phyloP scores from a whole-genome alignment of 2,888 invertebrate species.

The Amaurobius ferox region DNA sequence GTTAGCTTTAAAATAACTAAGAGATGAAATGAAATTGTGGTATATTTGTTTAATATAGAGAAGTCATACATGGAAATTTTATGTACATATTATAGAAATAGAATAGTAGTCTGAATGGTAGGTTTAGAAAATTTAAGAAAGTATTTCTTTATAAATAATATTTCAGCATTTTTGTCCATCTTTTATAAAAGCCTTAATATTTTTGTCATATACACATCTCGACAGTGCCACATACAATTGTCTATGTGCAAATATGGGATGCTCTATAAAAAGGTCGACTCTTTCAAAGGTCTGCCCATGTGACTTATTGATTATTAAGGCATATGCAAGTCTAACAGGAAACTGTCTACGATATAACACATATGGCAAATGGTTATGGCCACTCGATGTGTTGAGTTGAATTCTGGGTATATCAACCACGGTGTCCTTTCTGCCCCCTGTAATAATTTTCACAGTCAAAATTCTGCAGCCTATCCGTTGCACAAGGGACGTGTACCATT shows the following conservation, averaged over 20 bases:
- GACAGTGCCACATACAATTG: neutral
- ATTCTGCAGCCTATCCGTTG: neutral
- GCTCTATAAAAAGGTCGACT: neutral
- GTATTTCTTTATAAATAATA: too few species aligned
- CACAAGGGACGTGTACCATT: constrained; percentile 7
- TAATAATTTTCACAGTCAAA: neutral
- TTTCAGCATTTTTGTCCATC: too few species aligned
- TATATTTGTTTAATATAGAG: too few species aligned
- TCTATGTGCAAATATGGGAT: neutral
- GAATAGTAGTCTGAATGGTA: too few species aligned
- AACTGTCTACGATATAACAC: constrained; percentile 21
- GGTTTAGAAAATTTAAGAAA: too few species aligned
- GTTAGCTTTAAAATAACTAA: too few species aligned
- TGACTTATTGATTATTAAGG: constrained; percentile 14
- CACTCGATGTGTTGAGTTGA: constrained; percentile 5
- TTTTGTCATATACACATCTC: too few species aligned
- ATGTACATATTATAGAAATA: too few species aligned
- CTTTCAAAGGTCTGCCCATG: constrained; percentile 14
- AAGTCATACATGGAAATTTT: too few species aligned
- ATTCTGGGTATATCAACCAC: neutral
- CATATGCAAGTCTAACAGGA: constrained; percentile 1
- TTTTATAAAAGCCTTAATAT: too few species aligned
- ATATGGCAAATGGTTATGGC: neutral
- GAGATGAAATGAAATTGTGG: too few species aligned
- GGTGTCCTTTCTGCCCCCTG: neutral